A percentile compares a stretch with the other conserved stretches of the same genome.
Evolutionary conservation across 2,113 vertebrate genomes (phyloP).

Genomic region (Hylia prasina): DNA sequence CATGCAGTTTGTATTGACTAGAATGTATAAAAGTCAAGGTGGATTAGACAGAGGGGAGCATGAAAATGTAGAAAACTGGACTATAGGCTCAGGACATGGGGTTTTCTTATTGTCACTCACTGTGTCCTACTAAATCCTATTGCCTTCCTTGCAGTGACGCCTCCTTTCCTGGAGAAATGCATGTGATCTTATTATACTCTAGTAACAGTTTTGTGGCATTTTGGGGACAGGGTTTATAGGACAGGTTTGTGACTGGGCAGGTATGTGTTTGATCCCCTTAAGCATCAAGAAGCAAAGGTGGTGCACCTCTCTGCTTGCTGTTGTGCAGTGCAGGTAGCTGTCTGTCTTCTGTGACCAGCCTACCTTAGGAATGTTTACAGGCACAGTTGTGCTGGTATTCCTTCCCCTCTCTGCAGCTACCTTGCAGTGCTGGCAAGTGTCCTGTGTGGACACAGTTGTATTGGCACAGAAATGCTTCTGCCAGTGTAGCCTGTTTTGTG

Average conservation of each 20-base stretch:
- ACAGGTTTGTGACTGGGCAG: neutral
- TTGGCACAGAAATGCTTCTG: constrained; percentile 7
- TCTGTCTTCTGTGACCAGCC: neutral
- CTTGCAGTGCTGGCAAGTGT: neutral
- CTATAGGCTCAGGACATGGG: neutral
- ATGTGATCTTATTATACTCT: neutral
- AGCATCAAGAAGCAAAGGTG: neutral
- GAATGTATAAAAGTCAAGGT: neutral
- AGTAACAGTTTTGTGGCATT: neutral
- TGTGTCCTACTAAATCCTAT: neutral
- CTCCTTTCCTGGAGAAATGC: neutral
- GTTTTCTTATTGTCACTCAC: neutral
- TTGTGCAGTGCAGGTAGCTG: neutral
- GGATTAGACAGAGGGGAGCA: neutral
- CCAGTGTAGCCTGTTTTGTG: neutral
- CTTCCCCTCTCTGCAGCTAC: neutral
- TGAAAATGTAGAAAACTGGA: neutral
- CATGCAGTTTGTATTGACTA: neutral
- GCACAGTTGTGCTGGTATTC: neutral
- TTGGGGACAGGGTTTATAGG: neutral
- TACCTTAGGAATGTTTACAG: neutral
- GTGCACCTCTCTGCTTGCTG: neutral
- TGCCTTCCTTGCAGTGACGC: neutral
- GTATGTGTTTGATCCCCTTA: neutral
- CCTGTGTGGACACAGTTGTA: constrained; percentile 15